Conservation (phyloP, 2,888 invertebrate genomes). For the Epinotia ramella region DNA sequence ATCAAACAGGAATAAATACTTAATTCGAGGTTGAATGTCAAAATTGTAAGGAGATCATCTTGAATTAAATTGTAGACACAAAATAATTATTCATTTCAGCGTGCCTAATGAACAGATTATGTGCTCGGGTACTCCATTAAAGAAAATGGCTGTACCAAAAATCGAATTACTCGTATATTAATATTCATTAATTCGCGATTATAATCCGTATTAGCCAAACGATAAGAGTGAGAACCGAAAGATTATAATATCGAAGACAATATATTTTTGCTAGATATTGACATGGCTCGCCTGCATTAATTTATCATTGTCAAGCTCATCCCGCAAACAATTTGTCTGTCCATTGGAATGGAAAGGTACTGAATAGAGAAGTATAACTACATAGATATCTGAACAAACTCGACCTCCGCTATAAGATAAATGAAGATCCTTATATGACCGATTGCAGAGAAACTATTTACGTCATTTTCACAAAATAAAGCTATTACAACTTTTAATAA, state of each 20-base stretch:
- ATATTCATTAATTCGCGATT: not conserved
- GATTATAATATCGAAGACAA: not conserved
- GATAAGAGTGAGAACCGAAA: not conserved
- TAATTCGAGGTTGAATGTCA: too few relatives aligned
- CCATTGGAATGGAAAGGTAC: conserved; percentile 20
- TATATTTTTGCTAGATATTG: conserved; percentile 22
- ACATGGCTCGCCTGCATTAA: conserved; percentile 19
- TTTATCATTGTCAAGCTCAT: conserved; percentile 28
- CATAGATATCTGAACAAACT: not conserved
- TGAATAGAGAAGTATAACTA: conserved; percentile 4
- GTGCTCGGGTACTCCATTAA: not conserved
- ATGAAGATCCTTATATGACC: not conserved
- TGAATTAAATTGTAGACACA: too few relatives aligned
- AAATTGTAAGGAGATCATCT: too few relatives aligned
- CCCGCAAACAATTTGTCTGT: conserved; percentile 22
- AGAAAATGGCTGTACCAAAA: not conserved
- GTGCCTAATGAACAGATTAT: too few relatives aligned
- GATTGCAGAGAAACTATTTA: not conserved
- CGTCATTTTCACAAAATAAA: not conserved
- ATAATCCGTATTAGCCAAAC: not conserved
- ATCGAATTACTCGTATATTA: too few relatives aligned
- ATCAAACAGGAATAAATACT: too few relatives aligned
- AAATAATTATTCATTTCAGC: too few relatives aligned
- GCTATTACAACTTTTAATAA: not conserved
- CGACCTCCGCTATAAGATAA: not conserved